Percentiles rank a stretch among this genome's conserved stretches.
phyloP scores from a whole-genome alignment of 2,797 vertebrate genomes.

The Semaprochilodus insignis region DNA sequence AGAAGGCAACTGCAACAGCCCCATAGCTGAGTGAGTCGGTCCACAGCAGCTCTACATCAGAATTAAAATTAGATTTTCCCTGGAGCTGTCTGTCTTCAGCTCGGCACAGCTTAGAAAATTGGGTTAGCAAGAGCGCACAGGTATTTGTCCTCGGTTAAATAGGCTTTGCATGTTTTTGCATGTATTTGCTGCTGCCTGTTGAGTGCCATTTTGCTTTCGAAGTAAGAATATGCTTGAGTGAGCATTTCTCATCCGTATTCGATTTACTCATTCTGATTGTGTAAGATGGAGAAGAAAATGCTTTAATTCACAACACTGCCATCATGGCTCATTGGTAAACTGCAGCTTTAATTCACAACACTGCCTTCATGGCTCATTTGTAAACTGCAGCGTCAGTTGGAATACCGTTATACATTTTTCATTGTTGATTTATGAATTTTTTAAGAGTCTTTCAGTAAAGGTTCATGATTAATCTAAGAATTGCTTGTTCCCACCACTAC shows the following conservation, averaged over 20 bases:
- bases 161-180: neutral
- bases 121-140: slow-evolving; percentile 24
- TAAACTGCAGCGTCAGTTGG: too few relatives aligned
- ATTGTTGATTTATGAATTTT: too few relatives aligned
- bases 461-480: too few relatives aligned
- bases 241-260: neutral
- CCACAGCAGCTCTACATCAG: slow-evolving; percentile 43
- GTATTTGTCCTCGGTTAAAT: slow-evolving; percentile 32
- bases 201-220: slow-evolving; percentile 25
- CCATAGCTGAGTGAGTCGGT: neutral
- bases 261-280: neutral
- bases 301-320: neutral
- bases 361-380: too few relatives aligned
- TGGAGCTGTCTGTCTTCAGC: slow-evolving; percentile 32
- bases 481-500: too few relatives aligned
- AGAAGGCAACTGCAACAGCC: neutral
- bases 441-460: too few relatives aligned
- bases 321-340: neutral
- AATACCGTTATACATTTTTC: too few relatives aligned
- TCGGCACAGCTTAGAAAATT: slow-evolving; percentile 45
- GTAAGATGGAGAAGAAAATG: neutral
- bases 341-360: too few relatives aligned
- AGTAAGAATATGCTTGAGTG: neutral
- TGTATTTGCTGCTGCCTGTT: neutral
- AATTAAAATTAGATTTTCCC: slow-evolving; percentile 67